phyloP scores from a whole-genome alignment of 1,140 invertebrate genomes.

The Drosophila repletoides region DNA sequence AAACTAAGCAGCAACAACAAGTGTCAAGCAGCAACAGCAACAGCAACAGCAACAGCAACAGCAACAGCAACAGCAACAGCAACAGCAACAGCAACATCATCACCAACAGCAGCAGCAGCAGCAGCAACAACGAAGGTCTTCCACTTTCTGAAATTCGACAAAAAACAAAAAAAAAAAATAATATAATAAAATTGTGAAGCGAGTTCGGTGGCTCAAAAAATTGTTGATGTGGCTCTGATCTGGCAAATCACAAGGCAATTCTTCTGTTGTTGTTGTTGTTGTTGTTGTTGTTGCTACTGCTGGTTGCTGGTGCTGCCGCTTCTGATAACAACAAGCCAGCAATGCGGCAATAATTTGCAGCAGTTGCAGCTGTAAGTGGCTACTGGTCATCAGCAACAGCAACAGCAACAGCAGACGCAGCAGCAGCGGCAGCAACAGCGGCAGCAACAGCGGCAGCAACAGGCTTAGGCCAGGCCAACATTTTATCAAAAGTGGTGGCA shows the following conservation, averaged over 20 bases:
- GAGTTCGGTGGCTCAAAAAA: constrained; percentile 9
- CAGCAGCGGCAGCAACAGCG: constrained; percentile 20
- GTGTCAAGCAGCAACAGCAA: constrained; percentile 30
- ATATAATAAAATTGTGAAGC: not conserved
- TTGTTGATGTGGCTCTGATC: not conserved
- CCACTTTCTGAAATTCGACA: constrained; percentile 79
- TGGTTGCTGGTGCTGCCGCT: constrained; percentile 24
- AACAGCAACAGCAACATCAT: constrained; percentile 8
- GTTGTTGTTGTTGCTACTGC: constrained; percentile 26
- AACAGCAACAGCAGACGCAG: not conserved
- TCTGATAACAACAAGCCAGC: constrained; percentile 76
- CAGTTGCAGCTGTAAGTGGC: constrained; percentile 51
- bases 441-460: constrained; percentile 35
- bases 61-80: constrained; percentile 44
- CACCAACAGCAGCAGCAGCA: no score
- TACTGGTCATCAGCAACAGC: constrained; percentile 67
- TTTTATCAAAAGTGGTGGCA: constrained; percentile 78
- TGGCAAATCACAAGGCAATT: no score
- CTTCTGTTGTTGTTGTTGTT: no score
- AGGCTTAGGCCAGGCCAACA: constrained; percentile 70
- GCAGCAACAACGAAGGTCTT: constrained; percentile 67
- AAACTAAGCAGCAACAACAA: constrained; percentile 58
- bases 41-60: constrained; percentile 16
- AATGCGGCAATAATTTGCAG: constrained; percentile 77
- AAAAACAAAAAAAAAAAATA: constrained; percentile 47